These are phyloP conservation scores for Pseudomugil tenellus DNA, from an alignment of 2,797 vertebrate genomes.

Conservation along the genomic window DNA sequence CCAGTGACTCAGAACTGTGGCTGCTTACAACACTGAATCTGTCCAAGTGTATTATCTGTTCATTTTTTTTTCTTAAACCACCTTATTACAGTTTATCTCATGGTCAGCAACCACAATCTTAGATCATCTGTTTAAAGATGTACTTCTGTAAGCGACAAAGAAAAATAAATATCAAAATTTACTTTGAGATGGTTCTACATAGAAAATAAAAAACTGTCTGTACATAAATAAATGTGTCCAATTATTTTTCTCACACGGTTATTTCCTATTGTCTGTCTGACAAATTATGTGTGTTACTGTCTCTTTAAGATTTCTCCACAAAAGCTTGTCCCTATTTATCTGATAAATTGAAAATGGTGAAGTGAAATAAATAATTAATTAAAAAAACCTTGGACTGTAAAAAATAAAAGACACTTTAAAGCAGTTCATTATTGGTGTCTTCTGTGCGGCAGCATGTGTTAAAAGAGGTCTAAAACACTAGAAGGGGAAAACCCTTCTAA, in stretches of 20 bases:
- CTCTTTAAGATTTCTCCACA: neutral
- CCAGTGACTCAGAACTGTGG: conserved; percentile 46
- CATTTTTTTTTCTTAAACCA: neutral
- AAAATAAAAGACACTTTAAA: neutral
- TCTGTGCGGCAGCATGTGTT: neutral
- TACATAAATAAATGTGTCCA: too few species aligned
- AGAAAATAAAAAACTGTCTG: too few species aligned
- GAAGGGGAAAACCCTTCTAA: neutral
- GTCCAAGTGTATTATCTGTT: conserved; percentile 17
- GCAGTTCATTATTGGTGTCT: neutral
- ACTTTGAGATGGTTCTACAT: neutral
- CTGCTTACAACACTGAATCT: conserved; percentile 31
- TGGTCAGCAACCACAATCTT: neutral
- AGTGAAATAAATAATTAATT: neutral
- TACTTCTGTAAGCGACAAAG: neutral
- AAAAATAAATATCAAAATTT: neutral
- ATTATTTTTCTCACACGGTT: neutral
- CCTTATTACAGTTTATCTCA: conserved; percentile 7
- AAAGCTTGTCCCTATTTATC: neutral
- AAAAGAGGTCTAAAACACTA: neutral
- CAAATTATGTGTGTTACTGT: neutral
- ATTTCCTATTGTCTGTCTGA: neutral
- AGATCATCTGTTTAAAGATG: neutral
- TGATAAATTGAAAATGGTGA: neutral
- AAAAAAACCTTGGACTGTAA: neutral